These are phyloP conservation scores for Hippocampus mohnikei DNA, from an alignment of 2,113 vertebrate species.

Conservation along the genomic window DNA sequence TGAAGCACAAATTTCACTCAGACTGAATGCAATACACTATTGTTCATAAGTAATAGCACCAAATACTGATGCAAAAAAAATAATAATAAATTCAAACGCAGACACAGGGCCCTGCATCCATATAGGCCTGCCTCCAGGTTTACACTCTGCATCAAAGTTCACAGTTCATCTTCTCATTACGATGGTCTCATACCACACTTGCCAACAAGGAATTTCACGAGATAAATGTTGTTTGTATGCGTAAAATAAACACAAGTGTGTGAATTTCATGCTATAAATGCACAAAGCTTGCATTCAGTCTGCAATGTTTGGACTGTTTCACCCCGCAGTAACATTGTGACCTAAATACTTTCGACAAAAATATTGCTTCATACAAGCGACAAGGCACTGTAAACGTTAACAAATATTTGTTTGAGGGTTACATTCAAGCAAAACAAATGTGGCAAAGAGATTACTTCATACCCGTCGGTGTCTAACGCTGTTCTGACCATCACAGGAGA, in stretches of 20 bases:
- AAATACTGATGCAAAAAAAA: slow-evolving; percentile 53
- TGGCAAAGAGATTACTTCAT: background rate
- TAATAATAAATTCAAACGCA: slow-evolving; percentile 21
- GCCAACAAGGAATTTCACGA: slow-evolving; percentile 13
- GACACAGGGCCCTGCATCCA: slow-evolving; percentile 10
- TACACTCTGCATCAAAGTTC: background rate
- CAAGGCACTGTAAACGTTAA: too few species aligned
- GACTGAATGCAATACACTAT: slow-evolving; percentile 30
- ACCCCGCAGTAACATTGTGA: background rate
- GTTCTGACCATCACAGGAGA: background rate
- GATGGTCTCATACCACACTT: slow-evolving; percentile 11
- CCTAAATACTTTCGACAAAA: background rate
- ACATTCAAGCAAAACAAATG: background rate
- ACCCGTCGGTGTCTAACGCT: background rate
- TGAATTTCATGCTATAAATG: background rate
- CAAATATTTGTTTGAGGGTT: too few species aligned
- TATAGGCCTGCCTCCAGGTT: slow-evolving; percentile 8
- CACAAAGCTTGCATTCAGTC: background rate
- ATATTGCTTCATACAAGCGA: background rate
- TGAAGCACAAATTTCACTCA: slow-evolving; percentile 31
- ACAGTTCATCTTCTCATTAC: slow-evolving; percentile 9
- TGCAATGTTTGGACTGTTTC: background rate
- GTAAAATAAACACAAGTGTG: background rate
- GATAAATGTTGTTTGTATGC: background rate
- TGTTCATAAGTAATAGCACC: slow-evolving; percentile 42